phyloP scores from a whole-genome alignment of 2,797 vertebrate species.

The Siniperca undulata region DNA sequence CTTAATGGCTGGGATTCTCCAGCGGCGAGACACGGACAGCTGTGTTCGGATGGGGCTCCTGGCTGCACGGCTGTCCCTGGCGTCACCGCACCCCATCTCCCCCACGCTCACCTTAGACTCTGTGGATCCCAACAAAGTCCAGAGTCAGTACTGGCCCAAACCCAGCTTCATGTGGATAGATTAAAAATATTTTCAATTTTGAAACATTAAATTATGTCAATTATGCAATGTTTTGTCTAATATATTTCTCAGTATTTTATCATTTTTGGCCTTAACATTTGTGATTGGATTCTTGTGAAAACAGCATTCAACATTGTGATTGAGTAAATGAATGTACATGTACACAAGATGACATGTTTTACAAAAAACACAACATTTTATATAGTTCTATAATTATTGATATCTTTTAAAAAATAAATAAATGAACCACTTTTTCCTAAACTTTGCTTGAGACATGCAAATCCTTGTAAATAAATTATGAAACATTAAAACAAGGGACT shows the following conservation, averaged over 20 bases:
- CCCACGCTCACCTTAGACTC: conserved; percentile 78
- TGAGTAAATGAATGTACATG: background rate
- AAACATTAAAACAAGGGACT: background rate
- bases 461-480: background rate
- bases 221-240: background rate
- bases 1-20: conserved; percentile 88
- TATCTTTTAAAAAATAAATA: background rate
- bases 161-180: conserved; percentile 77
- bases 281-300: background rate
- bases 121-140: conserved; percentile 77
- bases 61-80: conserved; percentile 86
- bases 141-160: conserved; percentile 77
- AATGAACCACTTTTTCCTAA: background rate
- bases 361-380: background rate
- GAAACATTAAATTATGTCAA: background rate
- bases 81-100: conserved; percentile 85
- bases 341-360: background rate
- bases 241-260: conserved; percentile 5
- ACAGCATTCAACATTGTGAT: too few relatives aligned
- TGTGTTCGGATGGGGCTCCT: conserved; percentile 91
- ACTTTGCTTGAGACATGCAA: background rate
- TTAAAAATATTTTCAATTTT: conserved; percentile 44
- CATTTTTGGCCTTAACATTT: background rate
- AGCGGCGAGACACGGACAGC: conserved; percentile 81
- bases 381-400: background rate